A percentile compares a stretch with the other conserved stretches of the same genome.
Conservation (phyloP, 2,797 vertebrate species). For the Neostethus bicornis region DNA sequence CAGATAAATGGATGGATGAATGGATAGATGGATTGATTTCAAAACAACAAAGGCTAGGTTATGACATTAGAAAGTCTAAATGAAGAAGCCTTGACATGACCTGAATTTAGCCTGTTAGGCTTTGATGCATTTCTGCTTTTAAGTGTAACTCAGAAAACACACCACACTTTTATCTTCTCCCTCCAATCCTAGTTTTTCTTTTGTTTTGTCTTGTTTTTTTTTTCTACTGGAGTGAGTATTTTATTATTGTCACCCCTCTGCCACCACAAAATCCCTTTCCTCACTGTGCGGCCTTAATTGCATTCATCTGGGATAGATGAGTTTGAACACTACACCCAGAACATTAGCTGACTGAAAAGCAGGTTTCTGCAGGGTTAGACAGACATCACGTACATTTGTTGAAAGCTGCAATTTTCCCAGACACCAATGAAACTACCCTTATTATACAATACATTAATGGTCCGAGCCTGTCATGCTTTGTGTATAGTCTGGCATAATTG, state of each 20-base stretch:
- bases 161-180: neutral
- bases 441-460: conserved; percentile 55
- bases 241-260: conserved; percentile 12
- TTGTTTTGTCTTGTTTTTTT: too few species aligned
- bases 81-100: neutral
- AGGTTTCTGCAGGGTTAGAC: conserved; percentile 19
- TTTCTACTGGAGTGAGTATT: conserved; percentile 7
- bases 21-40: too few species aligned
- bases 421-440: conserved; percentile 38
- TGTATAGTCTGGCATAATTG: conserved; percentile 44
- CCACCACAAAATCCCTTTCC: neutral
- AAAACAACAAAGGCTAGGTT: neutral
- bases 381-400: conserved; percentile 34
- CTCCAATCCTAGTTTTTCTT: neutral
- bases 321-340: conserved; percentile 22
- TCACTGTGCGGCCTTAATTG: conserved; percentile 22
- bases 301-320: conserved; percentile 14
- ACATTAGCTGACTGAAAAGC: conserved; percentile 31
- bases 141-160: neutral
- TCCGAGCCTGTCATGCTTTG: conserved; percentile 54
- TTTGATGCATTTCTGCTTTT: neutral
- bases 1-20: too few species aligned
- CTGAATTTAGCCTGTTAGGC: neutral
- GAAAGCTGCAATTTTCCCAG: conserved; percentile 62
- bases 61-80: neutral